These are phyloP conservation scores for Spodoptera littoralis DNA, from an alignment of 2,888 invertebrate genomes.

Conservation along the genomic window DNA sequence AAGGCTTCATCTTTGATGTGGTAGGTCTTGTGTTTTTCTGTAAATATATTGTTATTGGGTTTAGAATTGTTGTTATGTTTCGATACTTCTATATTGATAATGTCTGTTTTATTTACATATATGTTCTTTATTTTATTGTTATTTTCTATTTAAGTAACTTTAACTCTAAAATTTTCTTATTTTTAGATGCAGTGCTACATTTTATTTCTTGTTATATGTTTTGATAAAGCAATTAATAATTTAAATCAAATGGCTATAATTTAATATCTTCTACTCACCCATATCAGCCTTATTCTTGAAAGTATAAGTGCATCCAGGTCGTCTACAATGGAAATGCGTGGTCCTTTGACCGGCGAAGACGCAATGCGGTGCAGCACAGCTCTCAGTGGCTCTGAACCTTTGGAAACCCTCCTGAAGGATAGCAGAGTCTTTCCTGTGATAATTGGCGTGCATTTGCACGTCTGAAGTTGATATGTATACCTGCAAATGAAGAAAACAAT, in stretches of 20 bases:
- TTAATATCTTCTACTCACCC: slow-evolving; percentile 91
- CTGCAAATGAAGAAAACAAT: slow-evolving; percentile 60
- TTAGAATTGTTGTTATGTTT: neutral
- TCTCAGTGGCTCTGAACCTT: slow-evolving; percentile 98
- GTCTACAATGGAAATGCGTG: slow-evolving; percentile 98
- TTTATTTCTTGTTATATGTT: too few species aligned
- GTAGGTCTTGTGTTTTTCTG: slow-evolving; percentile 99
- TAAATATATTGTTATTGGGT: slow-evolving; percentile 31
- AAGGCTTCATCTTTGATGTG: slow-evolving; percentile 99
- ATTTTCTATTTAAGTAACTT: too few species aligned
- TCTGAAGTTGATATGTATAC: slow-evolving; percentile 99
- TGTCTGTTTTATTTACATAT: too few species aligned
- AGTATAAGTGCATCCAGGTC: slow-evolving; percentile 97
- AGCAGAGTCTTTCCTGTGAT: slow-evolving; percentile 98
- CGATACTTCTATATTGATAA: too few species aligned
- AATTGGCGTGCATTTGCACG: slow-evolving; percentile 99
- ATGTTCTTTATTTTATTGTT: too few species aligned
- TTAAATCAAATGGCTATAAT: too few species aligned
- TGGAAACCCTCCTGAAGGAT: slow-evolving; percentile 99
- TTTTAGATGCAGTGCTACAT: too few species aligned
- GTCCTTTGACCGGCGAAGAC: slow-evolving; percentile 98
- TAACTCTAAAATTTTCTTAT: too few species aligned
- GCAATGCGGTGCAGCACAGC: slow-evolving; percentile 97
- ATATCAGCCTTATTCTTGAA: slow-evolving; percentile 99
- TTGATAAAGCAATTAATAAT: too few species aligned